phyloP scores from a whole-genome alignment of 2,113 vertebrate genomes.

The Elephantulus edwardii region DNA sequence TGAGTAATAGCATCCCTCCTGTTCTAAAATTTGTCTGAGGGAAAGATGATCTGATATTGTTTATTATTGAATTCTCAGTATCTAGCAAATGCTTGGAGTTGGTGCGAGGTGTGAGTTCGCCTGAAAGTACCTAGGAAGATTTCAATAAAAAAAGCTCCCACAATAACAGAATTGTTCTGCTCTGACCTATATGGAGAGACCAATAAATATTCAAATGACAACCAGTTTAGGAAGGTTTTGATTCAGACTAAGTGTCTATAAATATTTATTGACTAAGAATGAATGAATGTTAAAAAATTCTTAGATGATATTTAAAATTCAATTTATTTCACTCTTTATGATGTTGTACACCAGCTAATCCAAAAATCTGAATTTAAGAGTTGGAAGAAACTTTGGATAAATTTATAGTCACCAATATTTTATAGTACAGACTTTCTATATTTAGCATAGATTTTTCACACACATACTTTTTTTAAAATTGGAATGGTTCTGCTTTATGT shows the following conservation, averaged over 20 bases:
- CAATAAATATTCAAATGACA: too few relatives aligned
- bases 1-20: not conserved
- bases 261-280: not conserved
- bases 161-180: too few relatives aligned
- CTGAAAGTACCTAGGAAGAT: too few relatives aligned
- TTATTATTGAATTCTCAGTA: not conserved
- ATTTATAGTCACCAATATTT: slow-evolving; percentile 50
- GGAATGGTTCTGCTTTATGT: slow-evolving; percentile 23
- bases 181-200: too few relatives aligned
- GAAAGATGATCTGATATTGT: not conserved
- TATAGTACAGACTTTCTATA: slow-evolving; percentile 39
- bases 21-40: not conserved
- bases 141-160: too few relatives aligned
- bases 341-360: not conserved
- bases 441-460: not conserved
- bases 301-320: not conserved
- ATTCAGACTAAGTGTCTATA: not conserved
- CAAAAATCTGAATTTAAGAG: not conserved
- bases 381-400: slow-evolving; percentile 34
- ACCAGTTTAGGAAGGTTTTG: too few relatives aligned
- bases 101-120: not conserved
- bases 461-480: slow-evolving; percentile 15
- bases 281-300: not conserved
- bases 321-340: not conserved
- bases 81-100: not conserved